Evolutionary conservation across 2,113 vertebrate genomes (phyloP).

Genomic region (Muscicapa adusta): DNA sequence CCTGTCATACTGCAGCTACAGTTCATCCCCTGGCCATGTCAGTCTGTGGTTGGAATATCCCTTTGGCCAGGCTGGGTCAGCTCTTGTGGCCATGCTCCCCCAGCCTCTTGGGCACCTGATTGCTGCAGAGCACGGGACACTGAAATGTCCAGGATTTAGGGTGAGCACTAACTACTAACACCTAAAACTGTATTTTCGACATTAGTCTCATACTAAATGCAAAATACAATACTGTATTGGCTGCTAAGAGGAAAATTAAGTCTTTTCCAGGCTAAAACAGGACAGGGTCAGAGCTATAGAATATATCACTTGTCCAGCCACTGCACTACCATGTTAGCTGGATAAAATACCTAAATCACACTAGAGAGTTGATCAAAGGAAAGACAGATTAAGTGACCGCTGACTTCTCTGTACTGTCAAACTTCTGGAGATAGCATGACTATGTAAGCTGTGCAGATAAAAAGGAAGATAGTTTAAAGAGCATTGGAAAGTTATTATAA

Average conservation of each 20-base stretch:
- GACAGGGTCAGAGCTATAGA: neutral
- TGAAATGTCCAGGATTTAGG: neutral
- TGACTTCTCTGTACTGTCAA: neutral
- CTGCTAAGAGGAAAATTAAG: neutral
- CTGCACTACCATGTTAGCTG: neutral
- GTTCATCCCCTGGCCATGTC: fast-evolving
- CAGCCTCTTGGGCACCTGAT: neutral
- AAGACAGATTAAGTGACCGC: neutral
- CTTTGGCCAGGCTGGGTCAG: neutral
- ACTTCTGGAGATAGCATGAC: neutral
- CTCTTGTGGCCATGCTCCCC: neutral
- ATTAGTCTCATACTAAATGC: neutral
- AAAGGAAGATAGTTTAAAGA: neutral
- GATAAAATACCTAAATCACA: neutral
- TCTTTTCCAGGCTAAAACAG: neutral
- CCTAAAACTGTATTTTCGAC: neutral
- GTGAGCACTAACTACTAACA: neutral
- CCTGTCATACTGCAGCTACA: neutral
- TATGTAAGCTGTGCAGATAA: neutral
- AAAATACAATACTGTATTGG: neutral
- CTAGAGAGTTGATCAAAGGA: neutral
- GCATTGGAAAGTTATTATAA: neutral
- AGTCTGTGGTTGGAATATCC: fast-evolving
- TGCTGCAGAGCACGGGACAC: fast-evolving
- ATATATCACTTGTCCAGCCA: neutral